These are phyloP conservation scores for Leuciscus idus DNA, from an alignment of 2,113 vertebrate genomes.

Conservation along the genomic window DNA sequence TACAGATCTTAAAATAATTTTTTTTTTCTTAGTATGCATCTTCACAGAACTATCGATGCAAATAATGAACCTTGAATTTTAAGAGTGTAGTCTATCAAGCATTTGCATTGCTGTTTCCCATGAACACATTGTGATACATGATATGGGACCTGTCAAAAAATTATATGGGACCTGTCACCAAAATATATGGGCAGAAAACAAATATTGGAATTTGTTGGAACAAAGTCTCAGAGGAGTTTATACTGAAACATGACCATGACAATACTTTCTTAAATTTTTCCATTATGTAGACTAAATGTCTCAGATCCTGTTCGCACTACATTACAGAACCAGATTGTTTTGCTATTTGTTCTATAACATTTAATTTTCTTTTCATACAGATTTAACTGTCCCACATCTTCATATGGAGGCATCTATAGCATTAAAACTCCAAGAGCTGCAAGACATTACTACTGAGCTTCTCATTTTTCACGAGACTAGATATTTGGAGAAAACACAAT, in stretches of 20 bases:
- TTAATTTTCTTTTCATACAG: not conserved
- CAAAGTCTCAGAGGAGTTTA: not conserved
- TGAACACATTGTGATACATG: not conserved
- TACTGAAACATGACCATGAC: not conserved
- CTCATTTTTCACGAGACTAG: not conserved
- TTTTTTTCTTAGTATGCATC: too few relatives aligned
- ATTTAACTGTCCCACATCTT: not conserved
- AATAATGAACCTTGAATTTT: too few relatives aligned
- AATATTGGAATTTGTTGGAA: not conserved
- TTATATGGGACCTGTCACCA: not conserved
- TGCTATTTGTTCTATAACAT: not conserved
- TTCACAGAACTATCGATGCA: too few relatives aligned
- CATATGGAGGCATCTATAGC: not conserved
- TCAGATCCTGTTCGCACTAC: not conserved
- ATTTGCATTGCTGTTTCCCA: not conserved
- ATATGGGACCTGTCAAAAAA: not conserved
- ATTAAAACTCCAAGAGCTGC: not conserved
- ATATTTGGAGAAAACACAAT: not conserved
- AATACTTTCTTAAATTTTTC: not conserved
- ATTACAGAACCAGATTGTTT: not conserved
- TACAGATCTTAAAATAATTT: too few relatives aligned
- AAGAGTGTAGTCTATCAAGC: not conserved
- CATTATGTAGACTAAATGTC: not conserved
- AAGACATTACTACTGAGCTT: not conserved
- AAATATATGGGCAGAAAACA: not conserved